Percentiles rank a stretch among this genome's conserved stretches.
Conservation (phyloP, 2,113 vertebrate genomes). For the Corythoichthys intestinalis region DNA sequence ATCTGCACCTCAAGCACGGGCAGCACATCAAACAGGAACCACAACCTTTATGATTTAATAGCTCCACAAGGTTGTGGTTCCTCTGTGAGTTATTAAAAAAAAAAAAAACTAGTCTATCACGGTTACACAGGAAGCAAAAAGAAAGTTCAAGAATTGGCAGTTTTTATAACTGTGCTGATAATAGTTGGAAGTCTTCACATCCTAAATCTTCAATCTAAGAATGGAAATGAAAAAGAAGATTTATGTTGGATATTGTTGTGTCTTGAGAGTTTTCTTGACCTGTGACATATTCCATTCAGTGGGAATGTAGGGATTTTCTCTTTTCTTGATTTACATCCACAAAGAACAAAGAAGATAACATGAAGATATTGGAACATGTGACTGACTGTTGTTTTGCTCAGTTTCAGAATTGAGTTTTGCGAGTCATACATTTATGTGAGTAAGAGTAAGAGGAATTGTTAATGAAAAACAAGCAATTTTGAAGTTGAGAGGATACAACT, state of each 20-base stretch:
- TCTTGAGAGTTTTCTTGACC: slow-evolving; percentile 10
- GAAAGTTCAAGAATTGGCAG: slow-evolving; percentile 18
- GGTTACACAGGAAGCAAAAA: slow-evolving; percentile 18
- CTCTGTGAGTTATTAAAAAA: slow-evolving; percentile 28
- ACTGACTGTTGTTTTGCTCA: not conserved
- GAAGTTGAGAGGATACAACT: no score
- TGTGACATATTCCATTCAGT: not conserved
- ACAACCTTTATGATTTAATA: slow-evolving; percentile 24
- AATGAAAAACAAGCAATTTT: no score
- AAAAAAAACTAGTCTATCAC: slow-evolving; percentile 33
- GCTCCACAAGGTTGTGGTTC: slow-evolving; percentile 2
- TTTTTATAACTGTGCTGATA: slow-evolving; percentile 40
- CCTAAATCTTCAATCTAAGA: slow-evolving; percentile 16
- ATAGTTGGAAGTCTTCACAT: slow-evolving; percentile 27
- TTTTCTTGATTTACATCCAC: not conserved
- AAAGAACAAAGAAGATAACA: not conserved
- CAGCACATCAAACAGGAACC: slow-evolving; percentile 30
- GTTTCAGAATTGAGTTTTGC: no score
- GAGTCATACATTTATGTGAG: no score
- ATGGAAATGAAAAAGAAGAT: slow-evolving; percentile 30
- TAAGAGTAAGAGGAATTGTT: no score
- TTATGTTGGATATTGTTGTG: slow-evolving; percentile 48
- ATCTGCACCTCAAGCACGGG: slow-evolving; percentile 27
- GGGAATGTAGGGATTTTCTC: not conserved
- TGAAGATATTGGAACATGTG: not conserved